Percentiles rank a stretch among this genome's conserved stretches.
Conservation (phyloP, 1,140 invertebrate species). For the Heterodera carotae region DNA sequence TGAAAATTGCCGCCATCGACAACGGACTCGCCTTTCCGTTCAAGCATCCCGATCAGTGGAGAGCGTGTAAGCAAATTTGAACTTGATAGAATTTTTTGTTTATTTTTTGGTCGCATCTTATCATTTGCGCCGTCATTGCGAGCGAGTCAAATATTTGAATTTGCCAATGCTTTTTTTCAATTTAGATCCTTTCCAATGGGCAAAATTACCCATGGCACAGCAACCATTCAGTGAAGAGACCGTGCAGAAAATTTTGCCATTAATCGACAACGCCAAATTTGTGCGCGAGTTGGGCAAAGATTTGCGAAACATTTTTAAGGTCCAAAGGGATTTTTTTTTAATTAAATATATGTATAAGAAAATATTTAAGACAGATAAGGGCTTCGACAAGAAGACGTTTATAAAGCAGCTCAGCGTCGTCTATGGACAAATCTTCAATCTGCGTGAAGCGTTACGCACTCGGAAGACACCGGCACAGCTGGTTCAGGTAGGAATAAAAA, state of each 20-base stretch:
- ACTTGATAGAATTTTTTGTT: no score
- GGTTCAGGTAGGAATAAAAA: slow-evolving; percentile 39
- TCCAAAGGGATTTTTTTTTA: slow-evolving; percentile 66
- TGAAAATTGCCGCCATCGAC: slow-evolving; percentile 94
- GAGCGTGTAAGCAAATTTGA: slow-evolving; percentile 79
- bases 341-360: neutral
- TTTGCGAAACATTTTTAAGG: slow-evolving; percentile 87
- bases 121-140: no score
- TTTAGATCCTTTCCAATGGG: slow-evolving; percentile 94
- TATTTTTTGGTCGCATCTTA: neutral
- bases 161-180: no score
- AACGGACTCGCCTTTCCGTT: slow-evolving; percentile 99
- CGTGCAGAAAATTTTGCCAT: slow-evolving; percentile 84
- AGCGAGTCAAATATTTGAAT: no score
- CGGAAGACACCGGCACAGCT: slow-evolving; percentile 58
- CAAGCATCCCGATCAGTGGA: slow-evolving; percentile 99
- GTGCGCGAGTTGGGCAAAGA: slow-evolving; percentile 97
- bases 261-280: slow-evolving; percentile 93
- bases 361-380: slow-evolving; percentile 81
- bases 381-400: slow-evolving; percentile 91
- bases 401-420: slow-evolving; percentile 98
- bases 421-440: slow-evolving; percentile 90
- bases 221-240: slow-evolving; percentile 87
- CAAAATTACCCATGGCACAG: slow-evolving; percentile 94
- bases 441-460: slow-evolving; percentile 82